Evolutionary conservation across 2,797 vertebrate genomes (phyloP).

Genomic region (Bovichtus diacanthus): DNA sequence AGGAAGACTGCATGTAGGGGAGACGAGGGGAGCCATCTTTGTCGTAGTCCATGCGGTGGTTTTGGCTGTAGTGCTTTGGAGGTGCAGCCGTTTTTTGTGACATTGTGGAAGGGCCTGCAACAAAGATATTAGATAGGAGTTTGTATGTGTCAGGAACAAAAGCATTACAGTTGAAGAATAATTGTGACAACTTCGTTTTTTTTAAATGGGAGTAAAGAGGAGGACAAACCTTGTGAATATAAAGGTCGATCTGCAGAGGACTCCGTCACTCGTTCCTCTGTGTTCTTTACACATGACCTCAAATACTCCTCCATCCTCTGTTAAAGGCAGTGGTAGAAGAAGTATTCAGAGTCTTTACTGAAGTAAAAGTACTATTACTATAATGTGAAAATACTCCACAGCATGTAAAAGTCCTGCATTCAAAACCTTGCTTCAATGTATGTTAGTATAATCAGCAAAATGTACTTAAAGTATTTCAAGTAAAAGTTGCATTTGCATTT

Average conservation of each 20-base stretch:
- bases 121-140: neutral
- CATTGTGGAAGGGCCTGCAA: slow-evolving; percentile 45
- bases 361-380: too few relatives aligned
- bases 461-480: too few relatives aligned
- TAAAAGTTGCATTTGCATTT: too few relatives aligned
- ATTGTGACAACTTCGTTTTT: neutral
- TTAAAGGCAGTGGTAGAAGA: neutral
- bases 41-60: slow-evolving; percentile 25
- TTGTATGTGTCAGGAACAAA: neutral
- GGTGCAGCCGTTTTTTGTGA: slow-evolving; percentile 21
- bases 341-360: too few relatives aligned
- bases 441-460: too few relatives aligned
- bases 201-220: neutral
- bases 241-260: slow-evolving; percentile 19
- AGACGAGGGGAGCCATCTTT: slow-evolving; percentile 26
- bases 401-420: too few relatives aligned
- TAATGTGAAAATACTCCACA: too few relatives aligned
- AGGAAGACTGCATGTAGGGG: slow-evolving; percentile 41
- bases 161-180: neutral
- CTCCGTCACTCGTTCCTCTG: slow-evolving; percentile 33
- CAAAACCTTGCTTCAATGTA: too few relatives aligned
- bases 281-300: slow-evolving; percentile 44
- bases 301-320: slow-evolving; percentile 69
- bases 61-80: slow-evolving; percentile 14
- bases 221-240: slow-evolving; percentile 53